Evolutionary conservation across 2,888 invertebrate species (phyloP).

Genomic region (Proisotoma minuta): DNA sequence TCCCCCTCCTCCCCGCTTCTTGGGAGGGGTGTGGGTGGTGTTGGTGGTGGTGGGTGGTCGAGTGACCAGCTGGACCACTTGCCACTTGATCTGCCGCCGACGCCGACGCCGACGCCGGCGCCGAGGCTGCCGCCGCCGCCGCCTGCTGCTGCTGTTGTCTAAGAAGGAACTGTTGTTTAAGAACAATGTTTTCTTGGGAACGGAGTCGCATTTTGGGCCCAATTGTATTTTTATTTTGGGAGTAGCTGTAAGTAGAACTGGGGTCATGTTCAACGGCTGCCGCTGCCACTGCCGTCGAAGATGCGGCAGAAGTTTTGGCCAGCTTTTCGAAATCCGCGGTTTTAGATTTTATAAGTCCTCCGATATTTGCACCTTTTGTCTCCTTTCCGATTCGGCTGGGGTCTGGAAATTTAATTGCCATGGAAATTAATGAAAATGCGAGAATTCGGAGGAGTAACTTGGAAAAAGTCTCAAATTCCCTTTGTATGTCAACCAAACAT

Average conservation of each 20-base stretch:
- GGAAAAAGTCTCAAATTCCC: too few relatives aligned
- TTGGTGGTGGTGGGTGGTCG: not conserved
- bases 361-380: constrained; percentile 41
- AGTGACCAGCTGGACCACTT: not conserved
- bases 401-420: too few relatives aligned
- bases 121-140: too few relatives aligned
- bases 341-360: constrained; percentile 45
- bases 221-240: constrained; percentile 27
- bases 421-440: too few relatives aligned
- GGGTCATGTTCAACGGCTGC: not conserved
- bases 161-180: constrained; percentile 39
- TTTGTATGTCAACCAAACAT: too few relatives aligned
- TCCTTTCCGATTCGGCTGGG: too few relatives aligned
- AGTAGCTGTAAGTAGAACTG: constrained; percentile 8
- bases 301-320: constrained; percentile 12
- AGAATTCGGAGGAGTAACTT: too few relatives aligned
- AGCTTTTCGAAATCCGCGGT: constrained; percentile 47
- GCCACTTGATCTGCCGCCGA: too few relatives aligned
- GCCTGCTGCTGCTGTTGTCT: constrained; percentile 34
- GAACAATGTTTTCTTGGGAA: constrained; percentile 40
- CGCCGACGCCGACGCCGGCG: too few relatives aligned
- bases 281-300: not conserved
- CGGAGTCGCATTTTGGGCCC: constrained; percentile 41
- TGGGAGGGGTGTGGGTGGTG: not conserved
- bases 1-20: not conserved